phyloP scores from a whole-genome alignment of 2,888 invertebrate species.

The Pachycephus smyrnensis region DNA sequence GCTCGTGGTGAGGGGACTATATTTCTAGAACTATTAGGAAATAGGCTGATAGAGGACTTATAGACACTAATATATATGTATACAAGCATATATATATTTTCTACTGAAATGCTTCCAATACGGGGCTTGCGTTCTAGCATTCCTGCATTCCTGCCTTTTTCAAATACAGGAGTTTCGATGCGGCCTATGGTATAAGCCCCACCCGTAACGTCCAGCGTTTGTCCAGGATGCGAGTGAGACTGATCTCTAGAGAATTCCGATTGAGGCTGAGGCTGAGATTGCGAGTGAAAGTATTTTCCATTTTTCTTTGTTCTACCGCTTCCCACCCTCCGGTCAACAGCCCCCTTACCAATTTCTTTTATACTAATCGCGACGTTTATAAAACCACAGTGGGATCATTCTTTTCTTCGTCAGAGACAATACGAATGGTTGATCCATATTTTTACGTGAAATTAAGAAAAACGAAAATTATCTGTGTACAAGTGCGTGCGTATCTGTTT shows the following conservation, averaged over 20 bases:
- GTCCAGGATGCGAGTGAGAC: conserved; percentile 57
- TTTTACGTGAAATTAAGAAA: not conserved
- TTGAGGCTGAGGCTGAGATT: conserved; percentile 3
- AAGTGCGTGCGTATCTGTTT: not conserved
- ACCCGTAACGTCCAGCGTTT: conserved; percentile 46
- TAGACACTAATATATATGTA: conserved; percentile 35
- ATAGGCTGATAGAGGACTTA: conserved; percentile 43
- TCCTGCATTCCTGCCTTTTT: conserved; percentile 57
- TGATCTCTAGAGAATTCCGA: conserved; percentile 18
- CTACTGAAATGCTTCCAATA: conserved; percentile 57
- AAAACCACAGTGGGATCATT: not conserved
- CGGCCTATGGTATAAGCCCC: conserved; percentile 46
- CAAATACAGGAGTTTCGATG: conserved; percentile 55
- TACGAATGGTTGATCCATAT: not conserved
- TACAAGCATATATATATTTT: conserved; percentile 42
- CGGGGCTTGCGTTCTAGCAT: conserved; percentile 43
- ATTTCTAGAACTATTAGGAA: conserved; percentile 50
- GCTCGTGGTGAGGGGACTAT: conserved; percentile 63
- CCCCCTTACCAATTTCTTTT: not conserved
- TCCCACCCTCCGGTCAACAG: not conserved
- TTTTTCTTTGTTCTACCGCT: not conserved
- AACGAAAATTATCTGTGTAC: not conserved
- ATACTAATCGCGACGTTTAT: not conserved
- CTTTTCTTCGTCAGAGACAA: not conserved
- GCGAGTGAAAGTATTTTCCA: conserved; percentile 2